phyloP scores from a whole-genome alignment of 2,113 vertebrate species.

The Cairina moschata region DNA sequence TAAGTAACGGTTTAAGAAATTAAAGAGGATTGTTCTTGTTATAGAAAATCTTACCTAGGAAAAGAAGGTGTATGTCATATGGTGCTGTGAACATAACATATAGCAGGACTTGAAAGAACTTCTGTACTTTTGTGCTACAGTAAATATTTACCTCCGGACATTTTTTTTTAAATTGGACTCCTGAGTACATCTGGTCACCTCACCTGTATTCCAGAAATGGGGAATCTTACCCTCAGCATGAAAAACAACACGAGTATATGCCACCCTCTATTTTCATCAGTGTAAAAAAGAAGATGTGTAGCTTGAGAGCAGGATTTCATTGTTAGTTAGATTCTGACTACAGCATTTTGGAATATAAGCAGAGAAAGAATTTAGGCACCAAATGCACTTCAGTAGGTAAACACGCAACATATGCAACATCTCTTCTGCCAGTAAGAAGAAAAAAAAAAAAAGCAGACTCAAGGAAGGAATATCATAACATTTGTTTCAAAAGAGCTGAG shows the following conservation, averaged over 20 bases:
- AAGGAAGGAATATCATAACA: not conserved
- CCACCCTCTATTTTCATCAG: not conserved
- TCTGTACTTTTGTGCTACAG: rapidly evolving
- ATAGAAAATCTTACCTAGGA: not conserved
- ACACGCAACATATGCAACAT: not conserved
- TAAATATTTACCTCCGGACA: not conserved
- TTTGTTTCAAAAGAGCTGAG: not conserved
- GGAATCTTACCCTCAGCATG: not conserved
- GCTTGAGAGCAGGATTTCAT: not conserved
- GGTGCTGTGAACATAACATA: not conserved
- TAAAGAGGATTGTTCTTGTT: not conserved
- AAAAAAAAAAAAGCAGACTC: not conserved
- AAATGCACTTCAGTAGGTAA: not conserved
- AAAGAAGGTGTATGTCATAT: not conserved
- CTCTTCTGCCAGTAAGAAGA: not conserved
- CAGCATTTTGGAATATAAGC: not conserved
- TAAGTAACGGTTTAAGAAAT: not conserved
- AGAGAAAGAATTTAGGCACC: not conserved
- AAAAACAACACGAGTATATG: not conserved
- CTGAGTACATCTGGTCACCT: not conserved
- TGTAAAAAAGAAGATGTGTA: not conserved
- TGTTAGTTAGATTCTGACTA: not conserved
- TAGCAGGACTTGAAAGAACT: not conserved
- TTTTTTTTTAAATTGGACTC: not conserved
- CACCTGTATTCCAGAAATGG: not conserved